These are phyloP conservation scores for Macrosiphum euphorbiae DNA, from an alignment of 2,888 invertebrate genomes.

Conservation along the genomic window DNA sequence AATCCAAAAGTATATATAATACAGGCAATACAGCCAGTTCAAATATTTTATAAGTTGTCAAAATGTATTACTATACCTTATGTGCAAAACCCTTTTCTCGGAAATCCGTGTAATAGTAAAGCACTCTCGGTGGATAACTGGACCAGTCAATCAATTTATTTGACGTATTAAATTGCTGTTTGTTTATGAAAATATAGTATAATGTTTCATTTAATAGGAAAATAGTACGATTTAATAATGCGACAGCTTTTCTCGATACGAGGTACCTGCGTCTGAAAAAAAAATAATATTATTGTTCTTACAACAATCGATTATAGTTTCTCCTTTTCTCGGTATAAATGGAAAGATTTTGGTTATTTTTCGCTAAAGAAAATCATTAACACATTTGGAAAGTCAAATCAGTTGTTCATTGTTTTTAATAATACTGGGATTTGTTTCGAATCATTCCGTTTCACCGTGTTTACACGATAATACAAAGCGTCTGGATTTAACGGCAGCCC, in stretches of 20 bases:
- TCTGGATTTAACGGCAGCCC: slow-evolving; percentile 33
- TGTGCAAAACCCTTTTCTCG: background rate
- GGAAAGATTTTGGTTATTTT: background rate
- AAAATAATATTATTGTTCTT: background rate
- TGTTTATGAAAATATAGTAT: background rate
- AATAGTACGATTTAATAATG: background rate
- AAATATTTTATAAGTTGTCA: background rate
- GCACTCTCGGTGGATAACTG: background rate
- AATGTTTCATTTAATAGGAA: background rate
- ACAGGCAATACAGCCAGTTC: too few species aligned
- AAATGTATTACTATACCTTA: background rate
- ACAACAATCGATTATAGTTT: background rate
- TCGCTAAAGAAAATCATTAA: background rate
- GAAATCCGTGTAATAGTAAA: background rate
- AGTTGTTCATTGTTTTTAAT: slow-evolving; percentile 45
- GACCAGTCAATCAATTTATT: background rate
- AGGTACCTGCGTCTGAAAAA: background rate
- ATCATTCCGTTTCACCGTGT: slow-evolving; percentile 27
- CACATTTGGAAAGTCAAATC: slow-evolving; percentile 39
- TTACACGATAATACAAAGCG: slow-evolving; percentile 47
- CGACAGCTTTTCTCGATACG: background rate
- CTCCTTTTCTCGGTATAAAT: background rate
- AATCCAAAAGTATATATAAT: background rate
- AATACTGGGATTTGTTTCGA: slow-evolving; percentile 32
- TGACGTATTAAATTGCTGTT: background rate